Evolutionary conservation across 2,888 invertebrate species (phyloP), one percentile per base, ranked within the genome.

Genomic region (Lasiommata megera): DNA sequence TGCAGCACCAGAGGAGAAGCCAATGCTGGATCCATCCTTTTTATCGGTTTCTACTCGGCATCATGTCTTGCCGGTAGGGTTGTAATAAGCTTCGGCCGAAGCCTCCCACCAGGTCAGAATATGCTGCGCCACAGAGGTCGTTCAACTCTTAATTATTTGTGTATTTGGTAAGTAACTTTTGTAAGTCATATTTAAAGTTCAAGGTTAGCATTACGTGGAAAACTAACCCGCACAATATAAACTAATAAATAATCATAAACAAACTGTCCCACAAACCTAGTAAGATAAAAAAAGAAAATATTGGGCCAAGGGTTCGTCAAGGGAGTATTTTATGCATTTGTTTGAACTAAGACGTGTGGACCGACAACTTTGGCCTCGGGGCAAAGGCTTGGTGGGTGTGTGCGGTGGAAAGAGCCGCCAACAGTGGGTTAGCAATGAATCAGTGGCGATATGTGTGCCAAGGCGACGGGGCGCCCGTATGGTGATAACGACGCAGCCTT

Each of bases 381-480:
- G 65, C 62, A 67, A 9, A 84, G 81, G 68, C 65, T 64, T 62
- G 67, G 72, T 74, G 78, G 78, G 77, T 70, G 71, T 74, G 71
- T 72, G 69, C 64, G 28, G 38, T 82, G 82, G 80, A 80, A 81
- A 78, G 70, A 76, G 75, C 72, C 76, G 62, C 59, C 23, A 28
- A 23, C 23, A 34, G 44, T 44, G 48, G 37, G 52, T 54, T 54
- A 60, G 67, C 65, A 65, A 71, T 75, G 75, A 74, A 69, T 74
- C 72, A 74, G 74, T 69, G 71, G 71, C 60, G 66, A 66, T 14
- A 88, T 79, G 69, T 73, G 77, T 79, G 88, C 78, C 88, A 88
- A 86, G 88, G 88, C 76, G 68, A 75, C 68, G 65, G 69, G 61
- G 65, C 67, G 77, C 89, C 89, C 89, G 86, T 84, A 89, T 89